Evolutionary conservation across 2,797 vertebrate species (phyloP).

Genomic region (Gymnothorax javanicus): DNA sequence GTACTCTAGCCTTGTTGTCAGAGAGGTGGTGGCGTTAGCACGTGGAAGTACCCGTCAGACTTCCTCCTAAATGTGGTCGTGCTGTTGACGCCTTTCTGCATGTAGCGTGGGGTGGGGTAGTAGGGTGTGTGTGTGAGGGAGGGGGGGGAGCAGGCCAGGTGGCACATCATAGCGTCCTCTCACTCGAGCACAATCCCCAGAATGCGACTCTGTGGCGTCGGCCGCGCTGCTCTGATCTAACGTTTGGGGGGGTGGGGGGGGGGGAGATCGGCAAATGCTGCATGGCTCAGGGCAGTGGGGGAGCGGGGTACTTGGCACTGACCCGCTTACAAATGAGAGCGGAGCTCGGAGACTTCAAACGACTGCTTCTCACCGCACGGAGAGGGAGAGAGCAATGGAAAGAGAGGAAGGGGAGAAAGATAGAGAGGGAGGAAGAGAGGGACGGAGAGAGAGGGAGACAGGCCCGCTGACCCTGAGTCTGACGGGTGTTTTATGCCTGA

Average conservation of each 20-base stretch:
- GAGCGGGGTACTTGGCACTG: constrained; percentile 45
- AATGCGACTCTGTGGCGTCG: constrained; percentile 83
- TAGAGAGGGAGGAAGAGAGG: not conserved
- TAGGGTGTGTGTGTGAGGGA: constrained; percentile 63
- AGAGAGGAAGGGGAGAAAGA: not conserved
- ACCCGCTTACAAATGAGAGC: constrained; percentile 48
- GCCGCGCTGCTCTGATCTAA: constrained; percentile 72
- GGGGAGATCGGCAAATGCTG: constrained; percentile 68
- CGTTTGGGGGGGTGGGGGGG: constrained; percentile 46
- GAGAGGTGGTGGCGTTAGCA: constrained; percentile 48
- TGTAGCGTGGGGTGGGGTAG: constrained; percentile 30
- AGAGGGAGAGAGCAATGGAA: not conserved
- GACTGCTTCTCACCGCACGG: constrained; percentile 22
- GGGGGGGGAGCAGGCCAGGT: constrained; percentile 68
- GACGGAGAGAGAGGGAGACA: not conserved
- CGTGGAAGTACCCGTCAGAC: constrained; percentile 67
- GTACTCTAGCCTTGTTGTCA: constrained; percentile 61
- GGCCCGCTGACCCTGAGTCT: not conserved
- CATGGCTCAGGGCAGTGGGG: not conserved
- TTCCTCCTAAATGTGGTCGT: constrained; percentile 55
- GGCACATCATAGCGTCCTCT: constrained; percentile 72
- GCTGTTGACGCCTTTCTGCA: constrained; percentile 67
- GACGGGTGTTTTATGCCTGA: not conserved
- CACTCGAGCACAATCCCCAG: constrained; percentile 71
- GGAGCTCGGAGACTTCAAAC: constrained; percentile 7